phyloP scores from a whole-genome alignment of 2,888 invertebrate genomes.

The Cerastis rubricosa region DNA sequence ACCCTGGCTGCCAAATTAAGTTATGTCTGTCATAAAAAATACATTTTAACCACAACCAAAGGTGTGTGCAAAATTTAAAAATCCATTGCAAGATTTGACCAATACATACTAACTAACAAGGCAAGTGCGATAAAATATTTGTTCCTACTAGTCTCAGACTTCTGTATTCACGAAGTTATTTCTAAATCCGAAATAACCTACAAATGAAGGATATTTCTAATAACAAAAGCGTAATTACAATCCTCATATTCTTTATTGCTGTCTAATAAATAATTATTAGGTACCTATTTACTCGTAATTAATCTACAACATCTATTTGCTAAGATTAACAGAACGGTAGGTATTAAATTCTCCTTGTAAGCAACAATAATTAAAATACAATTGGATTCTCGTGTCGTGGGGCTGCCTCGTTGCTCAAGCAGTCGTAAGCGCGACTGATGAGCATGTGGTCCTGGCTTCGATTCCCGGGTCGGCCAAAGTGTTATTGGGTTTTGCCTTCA shows the following conservation, averaged over 20 bases:
- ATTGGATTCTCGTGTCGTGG: not conserved
- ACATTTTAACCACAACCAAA: not conserved
- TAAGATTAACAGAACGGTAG: not conserved
- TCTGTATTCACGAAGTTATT: slow-evolving; percentile 3
- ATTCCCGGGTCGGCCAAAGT: not conserved
- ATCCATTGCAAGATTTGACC: not conserved
- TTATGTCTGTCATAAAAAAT: not conserved
- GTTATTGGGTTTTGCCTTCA: not conserved
- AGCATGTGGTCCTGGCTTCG: not conserved
- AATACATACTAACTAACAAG: not conserved
- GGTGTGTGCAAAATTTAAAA: not conserved
- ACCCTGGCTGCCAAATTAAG: too few relatives aligned
- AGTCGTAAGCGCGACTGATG: too few relatives aligned
- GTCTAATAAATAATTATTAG: slow-evolving; percentile 33
- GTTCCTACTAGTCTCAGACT: not conserved
- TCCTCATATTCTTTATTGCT: slow-evolving; percentile 25
- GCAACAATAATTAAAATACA: not conserved
- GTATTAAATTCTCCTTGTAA: not conserved
- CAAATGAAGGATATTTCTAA: slow-evolving; percentile 1
- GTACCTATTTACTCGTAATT: not conserved
- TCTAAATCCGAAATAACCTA: not conserved
- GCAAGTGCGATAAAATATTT: not conserved
- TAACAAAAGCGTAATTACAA: slow-evolving; percentile 24
- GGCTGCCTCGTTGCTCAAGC: too few relatives aligned
- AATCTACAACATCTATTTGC: slow-evolving; percentile 24